Percentiles rank a stretch among this genome's conserved stretches.
Evolutionary conservation across 2,888 invertebrate genomes (phyloP).

Genomic region (Phragmatobia fuliginosa): DNA sequence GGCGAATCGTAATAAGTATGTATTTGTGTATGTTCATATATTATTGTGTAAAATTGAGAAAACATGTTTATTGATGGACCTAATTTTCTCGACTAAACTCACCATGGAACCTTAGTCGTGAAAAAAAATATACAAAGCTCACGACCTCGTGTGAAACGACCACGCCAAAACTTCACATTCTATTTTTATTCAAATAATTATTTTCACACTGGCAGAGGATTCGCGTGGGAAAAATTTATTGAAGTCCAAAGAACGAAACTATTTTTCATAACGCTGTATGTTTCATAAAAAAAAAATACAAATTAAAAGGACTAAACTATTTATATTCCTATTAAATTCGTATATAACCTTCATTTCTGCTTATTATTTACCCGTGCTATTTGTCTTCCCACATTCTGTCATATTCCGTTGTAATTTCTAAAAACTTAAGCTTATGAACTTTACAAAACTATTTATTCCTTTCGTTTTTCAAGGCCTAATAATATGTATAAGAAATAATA

Average conservation of each 20-base stretch:
- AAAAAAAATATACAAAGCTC: conserved; percentile 26
- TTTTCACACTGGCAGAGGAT: conserved; percentile 25
- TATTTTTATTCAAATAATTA: conserved; percentile 42
- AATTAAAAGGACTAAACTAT: background rate
- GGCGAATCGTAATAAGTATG: conserved; percentile 11
- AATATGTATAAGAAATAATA: conserved; percentile 6
- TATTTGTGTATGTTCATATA: background rate
- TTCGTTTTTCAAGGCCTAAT: conserved; percentile 15
- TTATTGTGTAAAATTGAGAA: conserved; percentile 5
- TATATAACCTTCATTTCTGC: background rate
- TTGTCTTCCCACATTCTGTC: background rate
- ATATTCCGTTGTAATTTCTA: background rate
- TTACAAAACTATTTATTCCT: conserved; percentile 8
- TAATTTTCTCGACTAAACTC: conserved; percentile 14
- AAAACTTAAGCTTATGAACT: background rate
- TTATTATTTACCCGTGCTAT: background rate
- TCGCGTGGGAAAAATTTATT: conserved; percentile 30
- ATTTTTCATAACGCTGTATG: conserved; percentile 7
- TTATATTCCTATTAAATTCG: background rate
- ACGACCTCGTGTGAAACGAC: conserved; percentile 46
- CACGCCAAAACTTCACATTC: conserved; percentile 28
- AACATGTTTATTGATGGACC: background rate
- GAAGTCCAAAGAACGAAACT: conserved; percentile 13
- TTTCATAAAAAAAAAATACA: background rate
- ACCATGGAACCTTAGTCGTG: conserved; percentile 24